These are phyloP conservation scores for Stichopus chloronotus DNA, from an alignment of 35 echinoderm and acorn worm genomes.

Conservation along the genomic window DNA sequence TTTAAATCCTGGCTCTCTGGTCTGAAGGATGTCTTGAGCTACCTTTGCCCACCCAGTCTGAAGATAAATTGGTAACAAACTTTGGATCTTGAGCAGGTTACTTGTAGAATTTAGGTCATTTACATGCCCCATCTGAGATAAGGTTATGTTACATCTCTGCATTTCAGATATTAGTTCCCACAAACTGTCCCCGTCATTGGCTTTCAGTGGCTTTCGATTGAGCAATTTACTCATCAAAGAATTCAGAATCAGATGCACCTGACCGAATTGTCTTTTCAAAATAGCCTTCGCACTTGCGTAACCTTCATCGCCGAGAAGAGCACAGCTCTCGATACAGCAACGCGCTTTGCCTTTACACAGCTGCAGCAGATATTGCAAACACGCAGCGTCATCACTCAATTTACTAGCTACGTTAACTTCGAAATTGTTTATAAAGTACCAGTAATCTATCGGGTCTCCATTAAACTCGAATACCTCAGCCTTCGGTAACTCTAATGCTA, in stretches of 20 bases:
- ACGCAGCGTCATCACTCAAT: not conserved
- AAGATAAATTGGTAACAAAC: conserved; percentile 18
- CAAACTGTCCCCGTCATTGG: conserved; percentile 45
- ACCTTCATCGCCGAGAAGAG: conserved; percentile 41
- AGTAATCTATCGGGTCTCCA: conserved; percentile 48
- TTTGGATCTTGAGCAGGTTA: not conserved
- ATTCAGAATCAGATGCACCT: conserved; percentile 38
- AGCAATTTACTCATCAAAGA: conserved; percentile 2
- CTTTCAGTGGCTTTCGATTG: conserved; percentile 24
- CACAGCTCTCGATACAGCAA: conserved; percentile 53
- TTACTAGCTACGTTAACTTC: conserved; percentile 52
- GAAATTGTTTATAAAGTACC: conserved; percentile 50
- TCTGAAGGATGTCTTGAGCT: conserved; percentile 46
- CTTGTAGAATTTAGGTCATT: conserved; percentile 49
- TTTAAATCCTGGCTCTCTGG: conserved; percentile 25
- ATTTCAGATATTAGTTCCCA: conserved; percentile 51
- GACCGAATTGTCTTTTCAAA: conserved; percentile 30
- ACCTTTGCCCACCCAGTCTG: conserved; percentile 51
- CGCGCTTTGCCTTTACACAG: conserved; percentile 62
- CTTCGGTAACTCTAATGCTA: conserved; percentile 48
- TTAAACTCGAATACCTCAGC: conserved; percentile 58
- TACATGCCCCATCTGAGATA: conserved; percentile 29
- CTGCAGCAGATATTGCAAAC: conserved; percentile 10
- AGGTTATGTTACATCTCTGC: conserved; percentile 47
- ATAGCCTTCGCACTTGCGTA: conserved; percentile 38